These are phyloP conservation scores for Caenorhabditis remanei DNA, from an alignment of 1,140 invertebrate genomes.

Conservation along the genomic window DNA sequence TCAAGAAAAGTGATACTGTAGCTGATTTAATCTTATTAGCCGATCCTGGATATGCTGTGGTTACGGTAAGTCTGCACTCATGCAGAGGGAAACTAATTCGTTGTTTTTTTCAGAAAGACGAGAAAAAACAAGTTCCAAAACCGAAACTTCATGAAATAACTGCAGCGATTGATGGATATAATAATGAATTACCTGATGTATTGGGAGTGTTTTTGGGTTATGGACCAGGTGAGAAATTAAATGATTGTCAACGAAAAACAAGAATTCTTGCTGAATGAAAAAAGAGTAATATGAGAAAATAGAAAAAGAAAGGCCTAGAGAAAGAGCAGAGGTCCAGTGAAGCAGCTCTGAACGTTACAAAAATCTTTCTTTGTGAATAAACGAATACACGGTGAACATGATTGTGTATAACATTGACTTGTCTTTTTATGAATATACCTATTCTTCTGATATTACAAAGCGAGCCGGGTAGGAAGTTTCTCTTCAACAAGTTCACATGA, in stretches of 20 bases:
- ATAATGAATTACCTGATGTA: slow-evolving; percentile 42
- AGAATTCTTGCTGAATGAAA: too few species aligned
- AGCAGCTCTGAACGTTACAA: too few species aligned
- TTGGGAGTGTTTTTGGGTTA: slow-evolving; percentile 59
- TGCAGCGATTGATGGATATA: slow-evolving; percentile 52
- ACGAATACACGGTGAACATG: too few species aligned
- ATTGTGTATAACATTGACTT: too few species aligned
- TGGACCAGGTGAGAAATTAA: slow-evolving; percentile 53
- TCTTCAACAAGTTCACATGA: too few species aligned
- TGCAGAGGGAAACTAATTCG: neutral
- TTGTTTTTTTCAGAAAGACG: slow-evolving; percentile 58
- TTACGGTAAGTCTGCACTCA: slow-evolving; percentile 30
- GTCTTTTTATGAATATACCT: too few species aligned
- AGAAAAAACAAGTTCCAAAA: slow-evolving; percentile 56
- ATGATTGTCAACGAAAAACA: neutral
- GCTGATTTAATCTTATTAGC: slow-evolving; percentile 58
- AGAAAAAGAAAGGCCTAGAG: too few species aligned
- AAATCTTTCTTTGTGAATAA: too few species aligned
- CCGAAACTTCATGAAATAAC: slow-evolving; percentile 6
- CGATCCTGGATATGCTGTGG: slow-evolving; percentile 60
- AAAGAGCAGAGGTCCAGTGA: too few species aligned
- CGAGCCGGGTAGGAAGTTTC: too few species aligned
- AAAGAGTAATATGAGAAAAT: too few species aligned
- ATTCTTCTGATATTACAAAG: too few species aligned
- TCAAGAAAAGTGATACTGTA: slow-evolving; percentile 52